Evolutionary conservation across 2,113 vertebrate genomes (phyloP).

Genomic region (Chamaea fasciata): DNA sequence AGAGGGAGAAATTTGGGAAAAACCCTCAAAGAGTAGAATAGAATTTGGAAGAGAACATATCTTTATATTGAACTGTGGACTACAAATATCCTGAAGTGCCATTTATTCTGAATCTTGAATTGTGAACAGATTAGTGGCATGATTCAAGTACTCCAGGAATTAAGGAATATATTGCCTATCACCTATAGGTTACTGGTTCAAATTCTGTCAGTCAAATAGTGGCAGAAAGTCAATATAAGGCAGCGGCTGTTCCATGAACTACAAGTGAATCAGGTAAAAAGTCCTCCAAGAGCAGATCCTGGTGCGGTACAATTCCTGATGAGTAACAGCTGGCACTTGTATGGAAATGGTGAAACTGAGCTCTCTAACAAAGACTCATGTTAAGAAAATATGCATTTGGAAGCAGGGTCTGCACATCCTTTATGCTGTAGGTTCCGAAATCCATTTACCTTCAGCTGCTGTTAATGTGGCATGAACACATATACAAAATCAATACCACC

Average conservation of each 20-base stretch:
- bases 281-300: neutral
- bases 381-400: neutral
- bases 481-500: neutral
- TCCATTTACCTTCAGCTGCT: neutral
- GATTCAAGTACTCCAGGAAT: neutral
- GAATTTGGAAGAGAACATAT: neutral
- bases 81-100: neutral
- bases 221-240: constrained; percentile 16
- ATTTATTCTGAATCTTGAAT: neutral
- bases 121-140: neutral
- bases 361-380: neutral
- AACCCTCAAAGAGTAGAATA: neutral
- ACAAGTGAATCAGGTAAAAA: neutral
- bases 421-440: neutral
- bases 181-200: constrained; percentile 28
- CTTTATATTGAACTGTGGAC: neutral
- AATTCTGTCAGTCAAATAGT: neutral
- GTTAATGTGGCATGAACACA: neutral
- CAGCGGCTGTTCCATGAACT: neutral
- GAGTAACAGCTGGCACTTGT: neutral
- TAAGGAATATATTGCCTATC: constrained; percentile 5
- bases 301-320: neutral
- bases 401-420: neutral
- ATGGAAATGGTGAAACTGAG: neutral
- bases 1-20: neutral